Base-by-base conservation (phyloP, 2,113 vertebrate genomes). In the Pogonocichla stellata region DNA sequence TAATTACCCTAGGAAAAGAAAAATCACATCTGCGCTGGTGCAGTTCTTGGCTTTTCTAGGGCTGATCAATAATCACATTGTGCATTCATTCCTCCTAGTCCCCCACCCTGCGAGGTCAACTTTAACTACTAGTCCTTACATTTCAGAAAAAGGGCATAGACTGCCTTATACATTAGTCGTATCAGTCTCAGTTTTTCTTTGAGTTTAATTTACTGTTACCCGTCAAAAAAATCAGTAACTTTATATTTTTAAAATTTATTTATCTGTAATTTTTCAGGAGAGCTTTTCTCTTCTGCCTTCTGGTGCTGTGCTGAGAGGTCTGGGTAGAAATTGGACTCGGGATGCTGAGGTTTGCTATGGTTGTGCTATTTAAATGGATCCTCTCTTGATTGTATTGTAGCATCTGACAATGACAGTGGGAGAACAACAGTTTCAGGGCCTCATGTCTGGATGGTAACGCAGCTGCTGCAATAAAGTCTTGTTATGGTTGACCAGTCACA, bases 31-130 rank as follows among this genome's bases (percentile, higher is more conserved):
- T 89, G 73, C 53, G 54, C 51, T 67, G 8, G 4, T 81, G 88
- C 75, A 73, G 61, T 88, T 82, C 66, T 92, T 93, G 87, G 54
- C 65, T 80, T 94, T 95, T 80, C 81, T 85, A 89, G 86, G 69
- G 25, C 77, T 92, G 80, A 95, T 87, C 92, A 91, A 74, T 96
- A 93, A 97, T 95, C 67, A 60, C 45, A 80, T 84, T 95, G 85
- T 94, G 84, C 75, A 88, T 93, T 96, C 80, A 94, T 93, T 88
- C 85, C 47, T 6, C 2, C 31, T 42, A 71, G 23, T 38, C 92
- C 80, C 56, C 61, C 33, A 84, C 48, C 43, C 87, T 0, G 1
- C 0, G 33, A 93, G 92, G 86, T 95, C 93, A 84, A 88, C 53
- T 81, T 86, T 93, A 94, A 87, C 94, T 81, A 43, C 80, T 85